Conservation (phyloP, 2,113 vertebrate genomes). For the Otolemur garnettii region DNA sequence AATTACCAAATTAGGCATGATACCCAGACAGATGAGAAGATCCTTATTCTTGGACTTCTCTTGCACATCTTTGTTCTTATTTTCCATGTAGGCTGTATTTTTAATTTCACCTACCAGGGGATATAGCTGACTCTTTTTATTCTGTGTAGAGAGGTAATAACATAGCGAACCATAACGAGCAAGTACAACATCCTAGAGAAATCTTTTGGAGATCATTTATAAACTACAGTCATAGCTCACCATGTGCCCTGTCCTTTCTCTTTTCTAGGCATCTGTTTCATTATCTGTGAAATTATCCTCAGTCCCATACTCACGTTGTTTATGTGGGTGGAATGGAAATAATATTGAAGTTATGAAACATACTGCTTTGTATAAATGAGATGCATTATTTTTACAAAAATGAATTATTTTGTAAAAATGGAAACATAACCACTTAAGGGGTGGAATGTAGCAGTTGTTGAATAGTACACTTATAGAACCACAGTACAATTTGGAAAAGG, state of each 20-base stretch:
- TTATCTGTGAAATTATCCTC: conserved; percentile 69
- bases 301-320: conserved; percentile 39
- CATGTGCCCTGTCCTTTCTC: neutral
- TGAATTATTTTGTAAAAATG: conserved; percentile 75
- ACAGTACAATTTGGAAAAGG: conserved; percentile 51
- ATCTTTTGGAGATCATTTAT: neutral
- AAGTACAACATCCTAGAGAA: neutral
- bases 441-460: conserved; percentile 65
- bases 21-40: neutral
- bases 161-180: neutral
- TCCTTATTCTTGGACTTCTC: neutral
- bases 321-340: conserved; percentile 73
- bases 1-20: neutral
- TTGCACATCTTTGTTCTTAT: neutral
- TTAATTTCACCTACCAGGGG: neutral
- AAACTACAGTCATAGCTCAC: neutral
- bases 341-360: conserved; percentile 64
- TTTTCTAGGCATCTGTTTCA: conserved; percentile 1
- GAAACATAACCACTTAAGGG: conserved; percentile 53
- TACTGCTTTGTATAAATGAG: conserved; percentile 61
- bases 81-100: neutral
- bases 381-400: conserved; percentile 72
- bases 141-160: neutral
- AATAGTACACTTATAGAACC: conserved; percentile 36
- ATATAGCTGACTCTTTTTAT: neutral